phyloP scores from a whole-genome alignment of 2,797 vertebrate species.

The Cuniculus paca region DNA sequence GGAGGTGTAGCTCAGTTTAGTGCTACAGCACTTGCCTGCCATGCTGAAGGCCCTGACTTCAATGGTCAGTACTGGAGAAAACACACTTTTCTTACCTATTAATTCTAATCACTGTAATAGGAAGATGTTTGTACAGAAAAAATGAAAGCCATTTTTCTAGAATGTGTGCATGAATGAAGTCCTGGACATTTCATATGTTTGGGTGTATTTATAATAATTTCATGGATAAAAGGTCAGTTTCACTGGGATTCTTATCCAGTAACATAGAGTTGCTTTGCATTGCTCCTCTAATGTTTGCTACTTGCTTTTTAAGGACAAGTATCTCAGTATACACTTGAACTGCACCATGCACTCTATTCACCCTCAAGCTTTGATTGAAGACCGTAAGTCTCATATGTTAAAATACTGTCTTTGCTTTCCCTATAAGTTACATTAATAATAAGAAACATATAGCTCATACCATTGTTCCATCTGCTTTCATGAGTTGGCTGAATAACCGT shows the following conservation, averaged over 20 bases:
- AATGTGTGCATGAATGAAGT: conserved; percentile 26
- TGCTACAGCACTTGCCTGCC: background rate
- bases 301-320: background rate
- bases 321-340: background rate
- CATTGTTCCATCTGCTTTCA: background rate
- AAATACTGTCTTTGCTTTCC: background rate
- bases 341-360: background rate
- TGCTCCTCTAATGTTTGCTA: background rate
- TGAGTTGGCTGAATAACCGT: background rate
- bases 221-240: background rate
- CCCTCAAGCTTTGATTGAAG: background rate
- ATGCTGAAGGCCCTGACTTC: background rate
- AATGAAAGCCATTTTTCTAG: background rate
- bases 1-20: background rate
- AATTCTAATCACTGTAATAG: background rate
- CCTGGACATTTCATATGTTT: background rate
- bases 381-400: background rate
- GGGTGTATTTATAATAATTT: background rate
- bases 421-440: conserved; percentile 38
- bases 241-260: background rate
- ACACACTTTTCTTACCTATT: background rate
- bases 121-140: background rate
- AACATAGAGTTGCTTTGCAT: background rate
- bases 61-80: background rate
- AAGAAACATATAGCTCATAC: background rate